Base-by-base conservation (phyloP, 2,797 vertebrate genomes). In the Pipistrellus nathusii region DNA sequence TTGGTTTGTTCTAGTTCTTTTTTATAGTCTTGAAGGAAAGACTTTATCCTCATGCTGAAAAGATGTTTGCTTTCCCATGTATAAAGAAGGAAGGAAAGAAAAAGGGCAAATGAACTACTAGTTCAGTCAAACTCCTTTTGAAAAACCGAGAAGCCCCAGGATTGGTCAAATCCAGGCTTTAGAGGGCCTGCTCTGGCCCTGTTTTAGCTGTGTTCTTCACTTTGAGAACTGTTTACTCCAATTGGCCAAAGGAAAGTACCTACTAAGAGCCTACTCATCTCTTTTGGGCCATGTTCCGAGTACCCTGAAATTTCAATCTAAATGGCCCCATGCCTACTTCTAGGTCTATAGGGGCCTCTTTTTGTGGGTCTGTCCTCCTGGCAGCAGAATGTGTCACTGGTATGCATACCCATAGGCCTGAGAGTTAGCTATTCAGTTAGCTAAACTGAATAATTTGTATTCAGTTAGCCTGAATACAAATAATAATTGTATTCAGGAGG, bases 1-100 rank as follows among this genome's bases (percentile, higher is more conserved):
- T 92, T 83, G 82, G 21, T 55, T 77, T 10, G 23, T 92, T 92
- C n/a, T 75, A 15, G 30, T 44, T 90, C 48, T 81, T 85, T 53
- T 85, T 46, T 68, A 7, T 30, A 32, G 57, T 55, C 27, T 75
- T 93, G 59, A 93, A 51, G 76, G 38, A 88, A 81, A 59, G 18
- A 27, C 41, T 46, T 90, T 85, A 32, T 46, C 41, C 21, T 82
- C 53, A 51, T 35, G 10, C 62, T 46, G n/a, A 81, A 21, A 69
- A 88, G 27, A 76, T 7, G 12, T 53, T 30, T 59, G 64, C 38
- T 46, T 55, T 88, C 64, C 20, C 21, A 68, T 27, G 2, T 30
- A 83, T 77, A 46, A 76, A 73, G 27, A 82, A 69, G 27, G n/a
- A 64, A 85, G 77, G 17, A 62, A 15, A 76, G 35, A 69, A 57